phyloP scores from a whole-genome alignment of 2,888 invertebrate genomes.

The Stratiomys singularior region DNA sequence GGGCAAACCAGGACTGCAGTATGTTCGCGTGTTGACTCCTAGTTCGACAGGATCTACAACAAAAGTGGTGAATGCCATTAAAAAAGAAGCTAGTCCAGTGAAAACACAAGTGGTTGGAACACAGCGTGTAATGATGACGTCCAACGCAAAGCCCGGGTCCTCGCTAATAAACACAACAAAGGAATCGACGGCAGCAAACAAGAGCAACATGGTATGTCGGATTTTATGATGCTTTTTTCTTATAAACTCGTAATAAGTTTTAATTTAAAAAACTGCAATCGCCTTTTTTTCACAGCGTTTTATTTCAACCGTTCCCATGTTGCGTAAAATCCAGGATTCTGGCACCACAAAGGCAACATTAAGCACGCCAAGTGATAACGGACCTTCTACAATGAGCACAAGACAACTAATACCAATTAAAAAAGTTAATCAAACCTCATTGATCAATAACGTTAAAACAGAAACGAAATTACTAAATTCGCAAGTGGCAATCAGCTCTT shows the following conservation, averaged over 20 bases:
- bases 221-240: too few relatives aligned
- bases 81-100: constrained; percentile 55
- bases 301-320: constrained; percentile 55
- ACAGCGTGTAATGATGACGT: constrained; percentile 45
- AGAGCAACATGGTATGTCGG: constrained; percentile 54
- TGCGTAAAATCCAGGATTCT: constrained; percentile 55
- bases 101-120: constrained; percentile 45
- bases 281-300: background rate
- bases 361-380: background rate
- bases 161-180: constrained; percentile 55
- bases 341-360: constrained; percentile 31
- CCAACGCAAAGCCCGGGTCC: constrained; percentile 3
- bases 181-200: constrained; percentile 52
- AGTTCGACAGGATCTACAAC: constrained; percentile 61
- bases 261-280: background rate
- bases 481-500: background rate
- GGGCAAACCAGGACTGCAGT: constrained; percentile 68
- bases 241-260: background rate
- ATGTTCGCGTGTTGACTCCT: constrained; percentile 72
- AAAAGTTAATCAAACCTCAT: background rate
- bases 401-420: constrained; percentile 24
- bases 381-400: background rate
- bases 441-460: background rate
- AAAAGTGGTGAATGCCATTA: constrained; percentile 58
- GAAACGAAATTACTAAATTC: constrained; percentile 1